Base-by-base conservation (phyloP, 2,797 vertebrate genomes). In the Hemitrygon akajei region DNA sequence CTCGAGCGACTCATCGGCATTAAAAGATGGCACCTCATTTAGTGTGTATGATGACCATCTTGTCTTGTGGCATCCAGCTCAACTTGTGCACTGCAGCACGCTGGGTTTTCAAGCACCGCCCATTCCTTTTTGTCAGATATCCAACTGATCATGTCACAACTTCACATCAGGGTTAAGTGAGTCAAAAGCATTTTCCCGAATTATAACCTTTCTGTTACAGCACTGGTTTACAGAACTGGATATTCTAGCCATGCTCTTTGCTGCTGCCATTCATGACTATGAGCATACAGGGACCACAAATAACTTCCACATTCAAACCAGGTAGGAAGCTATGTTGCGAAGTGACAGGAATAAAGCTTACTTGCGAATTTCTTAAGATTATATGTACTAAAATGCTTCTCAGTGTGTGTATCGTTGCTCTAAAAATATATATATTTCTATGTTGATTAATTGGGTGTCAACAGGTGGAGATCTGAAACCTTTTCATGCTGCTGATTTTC, bases 211-310 rank as follows among this genome's bases (percentile, higher is more conserved):
- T 93, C 25, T 93, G 25, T 93, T 96, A 76, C 95, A 99, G 98
- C 98, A 99, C 96, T 99, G 98, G 98, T 97, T 99, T 94, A 98
- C 98, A 94, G 99, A 99, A 97, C 97, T 99, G 97, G 99, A 99
- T 98, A 99, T 99, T 94, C 96, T 99, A 94, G 98, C 98, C 56
- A 99, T 99, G 98, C 98, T 99, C 94, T 99, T 99, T 95, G 99
- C 99, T 82, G 98, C 99, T 95, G 98, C 98, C 5, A 97, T 99
- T 96, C 99, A 99, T 94, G 99, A 99, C 96, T 99, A 98, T 47
- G 99, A 99, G 94, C 99, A 99, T 95, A 99, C 98, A 60, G 98
- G 99, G 95, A 99, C 98, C 84, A 99, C 99, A 91, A 99, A 99
- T 96, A 99, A 99, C 96, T 99, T 99, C 95, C 99, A 99, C 96